These are phyloP conservation scores for Melanostigma gelatinosum DNA, from an alignment of 2,113 vertebrate species.

Conservation along the genomic window DNA sequence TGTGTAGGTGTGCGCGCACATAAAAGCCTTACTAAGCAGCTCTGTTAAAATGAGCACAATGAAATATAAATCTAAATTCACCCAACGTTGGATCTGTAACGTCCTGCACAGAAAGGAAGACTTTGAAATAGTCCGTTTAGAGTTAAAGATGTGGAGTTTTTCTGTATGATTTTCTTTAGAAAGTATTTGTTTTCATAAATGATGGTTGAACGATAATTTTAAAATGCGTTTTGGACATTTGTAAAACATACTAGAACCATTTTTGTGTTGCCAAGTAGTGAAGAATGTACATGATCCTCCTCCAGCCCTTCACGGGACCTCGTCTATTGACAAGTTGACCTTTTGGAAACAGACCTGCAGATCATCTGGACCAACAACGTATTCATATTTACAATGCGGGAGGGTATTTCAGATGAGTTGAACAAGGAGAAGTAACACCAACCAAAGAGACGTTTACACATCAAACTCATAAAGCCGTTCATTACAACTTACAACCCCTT, in stretches of 20 bases:
- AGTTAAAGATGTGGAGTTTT: neutral
- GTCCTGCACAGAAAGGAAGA: neutral
- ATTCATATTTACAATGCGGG: neutral
- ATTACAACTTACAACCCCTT: neutral
- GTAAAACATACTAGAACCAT: neutral
- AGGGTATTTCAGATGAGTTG: neutral
- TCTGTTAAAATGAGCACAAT: neutral
- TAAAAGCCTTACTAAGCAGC: constrained; percentile 13
- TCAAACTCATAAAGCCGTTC: too few species aligned
- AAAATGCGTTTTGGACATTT: neutral
- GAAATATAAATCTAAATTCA: neutral
- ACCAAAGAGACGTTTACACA: too few species aligned
- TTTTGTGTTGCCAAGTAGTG: neutral
- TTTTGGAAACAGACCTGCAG: neutral
- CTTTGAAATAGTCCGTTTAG: neutral
- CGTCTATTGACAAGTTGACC: neutral
- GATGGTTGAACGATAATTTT: neutral
- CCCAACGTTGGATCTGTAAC: neutral
- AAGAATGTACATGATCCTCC: neutral
- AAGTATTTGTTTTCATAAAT: neutral
- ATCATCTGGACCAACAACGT: neutral
- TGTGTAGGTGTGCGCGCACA: neutral
- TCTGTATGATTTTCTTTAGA: neutral
- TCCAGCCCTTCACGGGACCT: neutral
- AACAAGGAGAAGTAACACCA: neutral